Conservation (phyloP, 2,113 vertebrate genomes). For the Sigmodon hispidus region DNA sequence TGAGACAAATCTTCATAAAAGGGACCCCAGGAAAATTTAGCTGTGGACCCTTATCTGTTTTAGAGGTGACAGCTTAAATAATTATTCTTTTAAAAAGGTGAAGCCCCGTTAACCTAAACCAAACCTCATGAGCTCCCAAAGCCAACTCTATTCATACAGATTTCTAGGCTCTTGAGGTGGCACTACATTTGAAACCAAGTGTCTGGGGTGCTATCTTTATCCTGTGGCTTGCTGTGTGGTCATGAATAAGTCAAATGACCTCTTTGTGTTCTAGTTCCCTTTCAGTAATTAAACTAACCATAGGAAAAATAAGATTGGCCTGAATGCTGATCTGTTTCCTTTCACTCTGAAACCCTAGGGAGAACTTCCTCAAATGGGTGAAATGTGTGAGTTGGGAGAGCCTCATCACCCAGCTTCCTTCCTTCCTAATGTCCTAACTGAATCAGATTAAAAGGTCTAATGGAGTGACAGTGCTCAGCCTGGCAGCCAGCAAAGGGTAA, state of each 20-base stretch:
- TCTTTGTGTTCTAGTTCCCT: conserved; percentile 55
- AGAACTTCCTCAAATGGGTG: conserved; percentile 41
- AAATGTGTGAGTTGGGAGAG: conserved; percentile 36
- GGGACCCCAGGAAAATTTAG: neutral
- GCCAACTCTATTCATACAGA: conserved; percentile 42
- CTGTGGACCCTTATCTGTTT: conserved; percentile 28
- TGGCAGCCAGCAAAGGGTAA: neutral
- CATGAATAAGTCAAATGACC: conserved; percentile 64
- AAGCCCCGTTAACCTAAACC: conserved; percentile 44
- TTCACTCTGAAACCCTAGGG: conserved; percentile 33
- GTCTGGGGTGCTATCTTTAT: conserved; percentile 56
- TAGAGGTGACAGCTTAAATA: conserved; percentile 33
- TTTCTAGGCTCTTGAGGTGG: conserved; percentile 20
- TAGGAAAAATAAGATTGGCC: conserved; percentile 49
- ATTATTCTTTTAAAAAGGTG: neutral
- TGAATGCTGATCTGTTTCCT: conserved; percentile 56
- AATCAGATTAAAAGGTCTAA: conserved; percentile 56
- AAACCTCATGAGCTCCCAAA: conserved; percentile 18
- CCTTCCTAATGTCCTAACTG: conserved; percentile 20
- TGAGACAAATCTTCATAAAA: neutral
- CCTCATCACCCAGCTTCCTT: neutral
- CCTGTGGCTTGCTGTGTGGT: conserved; percentile 59
- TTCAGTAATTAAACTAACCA: conserved; percentile 54
- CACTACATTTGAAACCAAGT: conserved; percentile 60
- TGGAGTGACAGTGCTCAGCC: neutral